A percentile compares a stretch with the other conserved stretches of the same genome.
phyloP scores from a whole-genome alignment of 2,797 vertebrate genomes.

The Spatula clypeata region DNA sequence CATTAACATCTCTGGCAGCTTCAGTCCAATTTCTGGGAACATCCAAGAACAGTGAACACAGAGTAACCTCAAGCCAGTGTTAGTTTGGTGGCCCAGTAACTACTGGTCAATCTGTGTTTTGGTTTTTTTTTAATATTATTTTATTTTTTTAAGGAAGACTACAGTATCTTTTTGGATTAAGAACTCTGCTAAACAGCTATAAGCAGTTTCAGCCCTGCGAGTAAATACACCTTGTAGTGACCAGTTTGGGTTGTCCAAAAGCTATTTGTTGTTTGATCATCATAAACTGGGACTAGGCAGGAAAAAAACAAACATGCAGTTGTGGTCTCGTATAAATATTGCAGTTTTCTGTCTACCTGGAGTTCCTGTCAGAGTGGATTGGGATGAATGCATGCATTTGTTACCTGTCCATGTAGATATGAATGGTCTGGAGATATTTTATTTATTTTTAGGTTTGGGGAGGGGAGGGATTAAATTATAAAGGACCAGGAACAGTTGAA shows the following conservation, averaged over 20 bases:
- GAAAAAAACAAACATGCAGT: conserved; percentile 34
- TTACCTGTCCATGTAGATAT: conserved; percentile 78
- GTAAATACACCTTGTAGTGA: conserved; percentile 49
- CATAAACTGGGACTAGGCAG: conserved; percentile 52
- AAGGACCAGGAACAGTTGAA: conserved; percentile 84
- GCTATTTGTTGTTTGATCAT: conserved; percentile 22
- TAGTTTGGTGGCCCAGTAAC: conserved; percentile 59
- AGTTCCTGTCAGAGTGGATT: conserved; percentile 70
- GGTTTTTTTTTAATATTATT: conserved; percentile 62
- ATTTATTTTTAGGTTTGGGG: conserved; percentile 84
- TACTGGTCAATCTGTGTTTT: conserved; percentile 69
- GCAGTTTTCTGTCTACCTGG: conserved; percentile 69
- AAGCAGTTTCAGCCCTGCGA: conserved; percentile 54
- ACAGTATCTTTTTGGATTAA: conserved; percentile 77
- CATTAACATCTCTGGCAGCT: conserved; percentile 70
- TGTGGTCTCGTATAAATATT: conserved; percentile 49
- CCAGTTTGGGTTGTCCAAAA: conserved; percentile 50
- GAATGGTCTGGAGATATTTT: conserved; percentile 82
- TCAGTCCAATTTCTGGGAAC: conserved; percentile 72
- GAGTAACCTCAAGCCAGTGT: conserved; percentile 73
- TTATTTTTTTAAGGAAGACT: conserved; percentile 77
- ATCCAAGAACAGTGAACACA: conserved; percentile 60
- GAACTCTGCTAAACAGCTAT: conserved; percentile 65
- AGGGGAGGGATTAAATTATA: conserved; percentile 79
- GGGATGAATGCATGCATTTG: conserved; percentile 79